Evolutionary conservation across 2,797 vertebrate species (phyloP).

Genomic region (Micrastur ruficollis): DNA sequence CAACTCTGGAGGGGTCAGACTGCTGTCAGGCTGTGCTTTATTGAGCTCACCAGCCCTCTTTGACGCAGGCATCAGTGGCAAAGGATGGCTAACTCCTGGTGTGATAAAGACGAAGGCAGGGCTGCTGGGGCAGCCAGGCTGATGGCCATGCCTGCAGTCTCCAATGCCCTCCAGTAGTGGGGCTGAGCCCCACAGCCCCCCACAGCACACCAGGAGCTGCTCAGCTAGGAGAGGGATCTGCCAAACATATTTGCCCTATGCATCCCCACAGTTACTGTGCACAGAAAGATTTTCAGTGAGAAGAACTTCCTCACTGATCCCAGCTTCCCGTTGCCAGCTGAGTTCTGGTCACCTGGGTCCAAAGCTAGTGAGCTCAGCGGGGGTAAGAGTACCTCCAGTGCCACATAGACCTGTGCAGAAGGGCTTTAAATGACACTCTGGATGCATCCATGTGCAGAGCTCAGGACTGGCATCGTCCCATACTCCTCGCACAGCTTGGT

Average conservation of each 20-base stretch:
- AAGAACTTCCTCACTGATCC: neutral
- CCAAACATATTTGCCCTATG: accelerated
- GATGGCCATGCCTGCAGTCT: neutral
- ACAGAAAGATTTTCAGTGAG: neutral
- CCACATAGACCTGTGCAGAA: neutral
- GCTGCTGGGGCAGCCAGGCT: neutral
- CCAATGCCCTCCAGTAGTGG: neutral
- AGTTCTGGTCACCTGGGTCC: neutral
- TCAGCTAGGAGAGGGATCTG: neutral
- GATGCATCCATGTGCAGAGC: neutral
- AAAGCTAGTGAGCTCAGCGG: neutral
- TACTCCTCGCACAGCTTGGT: neutral
- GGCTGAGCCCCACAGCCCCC: neutral
- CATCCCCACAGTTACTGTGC: neutral
- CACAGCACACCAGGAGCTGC: neutral
- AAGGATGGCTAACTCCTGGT: neutral
- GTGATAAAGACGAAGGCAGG: neutral
- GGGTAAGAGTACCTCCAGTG: neutral
- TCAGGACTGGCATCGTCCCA: neutral
- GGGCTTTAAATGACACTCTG: neutral
- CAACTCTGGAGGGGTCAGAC: neutral
- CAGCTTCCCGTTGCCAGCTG: neutral
- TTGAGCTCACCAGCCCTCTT: neutral
- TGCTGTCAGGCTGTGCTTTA: neutral
- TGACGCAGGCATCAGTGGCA: neutral